Percentiles rank a stretch among this genome's conserved stretches.
These are phyloP conservation scores for Barypeithes pellucidus DNA, from an alignment of 2,888 invertebrate genomes.

Conservation along the genomic window DNA sequence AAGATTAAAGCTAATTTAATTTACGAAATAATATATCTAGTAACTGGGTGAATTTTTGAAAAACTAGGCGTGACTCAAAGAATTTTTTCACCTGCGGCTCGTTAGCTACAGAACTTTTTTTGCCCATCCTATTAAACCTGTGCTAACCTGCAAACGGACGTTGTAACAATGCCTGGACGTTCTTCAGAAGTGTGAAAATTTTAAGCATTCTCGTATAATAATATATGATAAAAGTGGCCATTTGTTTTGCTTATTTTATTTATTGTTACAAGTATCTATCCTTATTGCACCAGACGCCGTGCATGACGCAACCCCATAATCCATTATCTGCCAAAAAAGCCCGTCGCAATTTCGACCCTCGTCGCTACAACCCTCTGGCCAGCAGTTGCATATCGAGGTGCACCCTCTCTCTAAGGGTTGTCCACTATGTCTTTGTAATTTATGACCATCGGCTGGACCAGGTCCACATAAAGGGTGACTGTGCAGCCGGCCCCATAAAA, in stretches of 20 bases:
- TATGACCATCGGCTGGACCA: constrained; percentile 64
- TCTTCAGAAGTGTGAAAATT: no score
- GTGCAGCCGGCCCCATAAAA: constrained; percentile 65
- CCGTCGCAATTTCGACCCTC: constrained; percentile 49
- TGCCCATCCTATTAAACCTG: no score
- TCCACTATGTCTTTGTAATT: constrained; percentile 53
- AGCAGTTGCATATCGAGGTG: constrained; percentile 53
- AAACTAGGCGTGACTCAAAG: no score
- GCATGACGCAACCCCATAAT: constrained; percentile 43
- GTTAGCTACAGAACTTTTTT: no score
- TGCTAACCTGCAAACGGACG: no score
- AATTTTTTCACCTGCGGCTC: no score
- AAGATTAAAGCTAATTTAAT: no score
- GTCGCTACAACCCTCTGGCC: constrained; percentile 49
- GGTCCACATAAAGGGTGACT: constrained; percentile 64
- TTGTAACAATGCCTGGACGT: no score
- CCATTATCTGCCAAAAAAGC: constrained; percentile 46
- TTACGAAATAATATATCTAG: no score
- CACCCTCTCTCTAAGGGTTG: constrained; percentile 53
- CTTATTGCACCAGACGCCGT: neutral
- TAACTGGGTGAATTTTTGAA: no score
- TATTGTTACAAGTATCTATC: neutral
- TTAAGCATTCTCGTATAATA: no score
- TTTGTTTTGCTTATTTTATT: neutral
- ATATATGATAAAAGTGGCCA: no score